phyloP scores from a whole-genome alignment of 2,113 vertebrate species.

The Bagarius yarrelli region DNA sequence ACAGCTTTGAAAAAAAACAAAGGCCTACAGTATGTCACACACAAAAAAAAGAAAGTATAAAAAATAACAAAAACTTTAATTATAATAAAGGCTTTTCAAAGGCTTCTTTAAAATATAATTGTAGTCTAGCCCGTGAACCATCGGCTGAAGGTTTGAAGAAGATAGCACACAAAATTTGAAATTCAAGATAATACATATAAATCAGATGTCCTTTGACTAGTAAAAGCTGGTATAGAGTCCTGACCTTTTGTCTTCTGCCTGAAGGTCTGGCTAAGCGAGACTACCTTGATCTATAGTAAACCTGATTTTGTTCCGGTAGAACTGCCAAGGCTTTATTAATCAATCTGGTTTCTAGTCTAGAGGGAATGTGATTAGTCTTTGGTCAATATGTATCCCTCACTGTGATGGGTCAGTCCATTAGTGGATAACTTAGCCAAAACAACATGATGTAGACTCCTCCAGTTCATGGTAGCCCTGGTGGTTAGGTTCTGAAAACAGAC shows the following conservation, averaged over 20 bases:
- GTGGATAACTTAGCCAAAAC: constrained; percentile 65
- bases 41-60: not conserved
- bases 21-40: not conserved
- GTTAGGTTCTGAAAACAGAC: constrained; percentile 78
- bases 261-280: no score
- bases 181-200: no score
- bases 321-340: not conserved
- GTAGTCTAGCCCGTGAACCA: no score
- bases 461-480: constrained; percentile 80
- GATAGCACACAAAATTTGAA: no score
- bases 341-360: not conserved
- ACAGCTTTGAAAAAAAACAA: not conserved
- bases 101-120: constrained; percentile 22
- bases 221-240: no score
- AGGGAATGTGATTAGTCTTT: constrained; percentile 29
- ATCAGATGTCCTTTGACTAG: no score
- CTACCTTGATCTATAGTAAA: not conserved
- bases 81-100: constrained; percentile 60
- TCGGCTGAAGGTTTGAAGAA: no score
- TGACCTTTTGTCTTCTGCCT: no score
- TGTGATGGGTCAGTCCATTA: constrained; percentile 64
- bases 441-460: constrained; percentile 78
- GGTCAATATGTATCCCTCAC: constrained; percentile 44
- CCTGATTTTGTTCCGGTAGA: not conserved
- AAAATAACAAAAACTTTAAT: constrained; percentile 24